A percentile compares a stretch with the other conserved stretches of the same genome.
These are phyloP conservation scores for Thunnus albacares DNA, from an alignment of 2,797 vertebrate genomes.

Conservation along the genomic window DNA sequence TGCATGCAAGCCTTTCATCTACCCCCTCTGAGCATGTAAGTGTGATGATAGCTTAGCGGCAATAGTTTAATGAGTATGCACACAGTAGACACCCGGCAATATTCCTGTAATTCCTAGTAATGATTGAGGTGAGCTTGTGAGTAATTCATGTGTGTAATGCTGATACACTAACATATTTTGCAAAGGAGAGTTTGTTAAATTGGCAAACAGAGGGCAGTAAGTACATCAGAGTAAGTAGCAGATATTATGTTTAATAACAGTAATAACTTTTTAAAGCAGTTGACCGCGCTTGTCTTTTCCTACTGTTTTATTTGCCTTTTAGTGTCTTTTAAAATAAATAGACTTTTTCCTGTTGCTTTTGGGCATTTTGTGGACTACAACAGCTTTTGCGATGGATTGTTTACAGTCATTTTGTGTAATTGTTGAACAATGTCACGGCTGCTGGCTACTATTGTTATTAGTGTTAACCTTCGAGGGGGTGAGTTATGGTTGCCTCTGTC, in stretches of 20 bases:
- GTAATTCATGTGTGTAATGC: slow-evolving; percentile 59
- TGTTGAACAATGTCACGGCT: slow-evolving; percentile 51
- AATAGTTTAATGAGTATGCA: slow-evolving; percentile 42
- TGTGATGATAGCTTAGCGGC: slow-evolving; percentile 41
- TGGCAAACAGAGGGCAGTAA: slow-evolving; percentile 28
- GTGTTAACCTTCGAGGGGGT: slow-evolving; percentile 37
- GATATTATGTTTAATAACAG: slow-evolving; percentile 35
- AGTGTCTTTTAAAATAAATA: slow-evolving; percentile 12
- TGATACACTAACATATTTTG: slow-evolving; percentile 37
- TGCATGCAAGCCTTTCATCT: slow-evolving; percentile 34
- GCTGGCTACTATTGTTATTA: slow-evolving; percentile 49
- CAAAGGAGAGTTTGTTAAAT: slow-evolving; percentile 37
- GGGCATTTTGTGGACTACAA: slow-evolving; percentile 32
- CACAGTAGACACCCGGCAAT: slow-evolving; percentile 30
- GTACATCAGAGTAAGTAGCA: slow-evolving; percentile 15
- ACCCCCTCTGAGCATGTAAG: slow-evolving; percentile 28
- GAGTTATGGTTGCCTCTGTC: slow-evolving; percentile 55
- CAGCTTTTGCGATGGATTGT: slow-evolving; percentile 27
- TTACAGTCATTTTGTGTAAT: slow-evolving; percentile 51
- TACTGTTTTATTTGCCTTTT: slow-evolving; percentile 14
- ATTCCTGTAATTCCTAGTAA: slow-evolving; percentile 58
- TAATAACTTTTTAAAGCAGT: slow-evolving; percentile 5
- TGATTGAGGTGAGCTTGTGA: slow-evolving; percentile 48
- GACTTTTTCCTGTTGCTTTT: slow-evolving; percentile 2
- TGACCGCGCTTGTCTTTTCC: background rate